phyloP scores from a whole-genome alignment of 2,888 invertebrate species.

The Sicus ferrugineus region DNA sequence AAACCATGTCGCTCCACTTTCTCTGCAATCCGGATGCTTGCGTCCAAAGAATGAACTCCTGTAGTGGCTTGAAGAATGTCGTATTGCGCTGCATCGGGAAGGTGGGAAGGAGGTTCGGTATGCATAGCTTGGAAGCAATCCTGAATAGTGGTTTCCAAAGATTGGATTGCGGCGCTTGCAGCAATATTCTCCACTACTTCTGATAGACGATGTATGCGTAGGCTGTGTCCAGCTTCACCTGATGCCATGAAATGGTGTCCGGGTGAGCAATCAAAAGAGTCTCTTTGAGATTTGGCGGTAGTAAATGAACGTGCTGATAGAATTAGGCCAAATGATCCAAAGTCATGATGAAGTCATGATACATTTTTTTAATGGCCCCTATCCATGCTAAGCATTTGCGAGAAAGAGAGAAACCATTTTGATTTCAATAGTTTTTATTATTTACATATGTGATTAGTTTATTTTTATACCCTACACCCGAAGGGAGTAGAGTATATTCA shows the following conservation, averaged over 20 bases:
- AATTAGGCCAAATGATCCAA: slow-evolving; percentile 36
- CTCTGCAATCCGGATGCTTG: slow-evolving; percentile 36
- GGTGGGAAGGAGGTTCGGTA: slow-evolving; percentile 49
- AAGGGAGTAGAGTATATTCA: no score
- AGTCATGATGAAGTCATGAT: slow-evolving; percentile 40
- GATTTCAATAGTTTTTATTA: no score
- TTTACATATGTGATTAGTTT: no score
- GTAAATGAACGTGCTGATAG: slow-evolving; percentile 40
- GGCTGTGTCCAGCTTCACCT: slow-evolving; percentile 38
- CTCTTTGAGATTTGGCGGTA: slow-evolving; percentile 37
- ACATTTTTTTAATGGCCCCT: no score
- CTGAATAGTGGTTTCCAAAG: slow-evolving; percentile 43
- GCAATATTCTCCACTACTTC: slow-evolving; percentile 49
- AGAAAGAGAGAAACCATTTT: no score
- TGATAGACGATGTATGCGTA: slow-evolving; percentile 54
- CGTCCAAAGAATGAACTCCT: slow-evolving; percentile 38
- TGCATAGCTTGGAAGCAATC: slow-evolving; percentile 41
- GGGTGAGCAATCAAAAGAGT: slow-evolving; percentile 41
- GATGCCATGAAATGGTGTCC: slow-evolving; percentile 42
- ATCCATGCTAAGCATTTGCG: no score
- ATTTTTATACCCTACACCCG: no score
- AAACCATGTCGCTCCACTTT: slow-evolving; percentile 42
- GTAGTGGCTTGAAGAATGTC: slow-evolving; percentile 45
- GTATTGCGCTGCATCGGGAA: slow-evolving; percentile 56
- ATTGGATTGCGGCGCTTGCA: slow-evolving; percentile 38